A percentile compares a stretch with the other conserved stretches of the same genome.
These are phyloP conservation scores for Phacellophora camtschatica DNA, from an alignment of 30 jellyfish, hydroid and myxozoan genomes.

Conservation along the genomic window DNA sequence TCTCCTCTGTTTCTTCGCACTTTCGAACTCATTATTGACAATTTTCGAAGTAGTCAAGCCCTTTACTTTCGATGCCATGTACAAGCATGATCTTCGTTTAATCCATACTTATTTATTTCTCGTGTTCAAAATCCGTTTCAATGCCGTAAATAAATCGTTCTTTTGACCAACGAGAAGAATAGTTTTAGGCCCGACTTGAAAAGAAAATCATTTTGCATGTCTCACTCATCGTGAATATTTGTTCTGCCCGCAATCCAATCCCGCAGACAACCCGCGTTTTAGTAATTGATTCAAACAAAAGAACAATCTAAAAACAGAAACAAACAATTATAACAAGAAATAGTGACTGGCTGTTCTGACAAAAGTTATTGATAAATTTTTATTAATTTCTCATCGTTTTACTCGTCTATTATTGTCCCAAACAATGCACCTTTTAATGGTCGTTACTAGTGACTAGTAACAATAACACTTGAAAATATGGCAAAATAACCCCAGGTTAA, in stretches of 20 bases:
- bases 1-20: slow-evolving; percentile 41
- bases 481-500: no score
- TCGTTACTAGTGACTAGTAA: no score
- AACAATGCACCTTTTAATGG: no score
- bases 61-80: slow-evolving; percentile 51
- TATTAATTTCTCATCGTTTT: no score
- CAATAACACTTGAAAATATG: no score
- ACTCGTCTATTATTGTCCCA: no score
- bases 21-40: slow-evolving; percentile 57
- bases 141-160: background rate
- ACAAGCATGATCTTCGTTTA: slow-evolving; percentile 9
- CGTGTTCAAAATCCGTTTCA: background rate
- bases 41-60: slow-evolving; percentile 23
- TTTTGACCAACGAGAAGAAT: background rate
- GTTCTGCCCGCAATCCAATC: slow-evolving; percentile 12
- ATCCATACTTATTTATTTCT: background rate
- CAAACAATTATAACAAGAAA: no score
- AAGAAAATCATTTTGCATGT: slow-evolving; percentile 1
- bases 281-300: background rate
- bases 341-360: no score
- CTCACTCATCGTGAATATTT: slow-evolving; percentile 13
- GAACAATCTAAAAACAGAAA: no score
- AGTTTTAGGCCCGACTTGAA: slow-evolving; percentile 37
- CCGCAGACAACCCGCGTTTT: slow-evolving; percentile 5
- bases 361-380: no score